Conservation (phyloP, 2,888 invertebrate genomes). For the Tipula confusa region DNA sequence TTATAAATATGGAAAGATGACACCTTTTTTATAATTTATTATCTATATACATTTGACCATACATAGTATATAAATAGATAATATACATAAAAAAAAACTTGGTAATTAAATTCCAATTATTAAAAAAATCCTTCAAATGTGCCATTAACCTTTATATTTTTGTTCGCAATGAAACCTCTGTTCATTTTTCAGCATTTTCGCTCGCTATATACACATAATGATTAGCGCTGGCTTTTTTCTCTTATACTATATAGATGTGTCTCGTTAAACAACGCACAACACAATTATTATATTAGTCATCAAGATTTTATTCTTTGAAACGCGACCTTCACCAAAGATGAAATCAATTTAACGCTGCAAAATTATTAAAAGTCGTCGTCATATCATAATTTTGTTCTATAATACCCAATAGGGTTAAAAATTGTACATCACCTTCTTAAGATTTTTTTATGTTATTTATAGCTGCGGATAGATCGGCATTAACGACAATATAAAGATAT, state of each 20-base stretch:
- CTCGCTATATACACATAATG: neutral
- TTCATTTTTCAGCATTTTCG: too few species aligned
- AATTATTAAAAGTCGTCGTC: neutral
- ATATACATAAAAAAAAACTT: neutral
- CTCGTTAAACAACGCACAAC: neutral
- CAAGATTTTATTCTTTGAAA: neutral
- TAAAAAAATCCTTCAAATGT: neutral
- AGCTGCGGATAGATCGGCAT: neutral
- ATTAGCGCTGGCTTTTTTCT: neutral
- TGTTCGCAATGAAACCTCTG: neutral
- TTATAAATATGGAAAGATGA: neutral
- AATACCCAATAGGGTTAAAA: neutral
- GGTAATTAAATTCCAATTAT: slow-evolving; percentile 12
- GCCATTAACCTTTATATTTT: neutral
- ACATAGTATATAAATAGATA: neutral
- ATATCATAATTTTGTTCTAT: neutral
- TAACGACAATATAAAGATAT: neutral
- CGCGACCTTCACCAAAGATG: neutral
- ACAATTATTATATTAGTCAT: neutral
- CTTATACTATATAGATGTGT: neutral
- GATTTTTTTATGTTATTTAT: neutral
- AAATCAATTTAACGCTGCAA: neutral
- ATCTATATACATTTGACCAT: neutral
- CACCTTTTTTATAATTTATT: neutral
- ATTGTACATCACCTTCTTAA: neutral